phyloP scores from a whole-genome alignment of 1,140 invertebrate species.

The Drosophila suzukii region DNA sequence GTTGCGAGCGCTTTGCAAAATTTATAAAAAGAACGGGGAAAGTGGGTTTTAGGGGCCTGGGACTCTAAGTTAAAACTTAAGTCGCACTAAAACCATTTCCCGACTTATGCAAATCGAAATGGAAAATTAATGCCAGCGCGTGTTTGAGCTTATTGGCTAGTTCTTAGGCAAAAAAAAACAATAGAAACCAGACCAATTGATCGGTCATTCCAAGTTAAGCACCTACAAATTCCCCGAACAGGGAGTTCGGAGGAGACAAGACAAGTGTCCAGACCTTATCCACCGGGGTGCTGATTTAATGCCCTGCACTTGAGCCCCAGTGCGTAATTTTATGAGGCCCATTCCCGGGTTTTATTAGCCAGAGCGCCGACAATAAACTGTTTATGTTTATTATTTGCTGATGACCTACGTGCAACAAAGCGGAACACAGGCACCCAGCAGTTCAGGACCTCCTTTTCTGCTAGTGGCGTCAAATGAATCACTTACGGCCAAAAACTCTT shows the following conservation, averaged over 20 bases:
- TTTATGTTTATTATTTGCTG: conserved; percentile 84
- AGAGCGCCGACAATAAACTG: conserved; percentile 81
- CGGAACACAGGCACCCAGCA: conserved; percentile 24
- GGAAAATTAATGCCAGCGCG: conserved; percentile 29
- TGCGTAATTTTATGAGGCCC: conserved; percentile 78
- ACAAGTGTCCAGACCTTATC: conserved; percentile 14
- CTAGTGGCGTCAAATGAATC: conserved; percentile 75
- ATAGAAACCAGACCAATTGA: conserved; percentile 55
- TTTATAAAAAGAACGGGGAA: conserved; percentile 22
- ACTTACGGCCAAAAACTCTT: conserved; percentile 64
- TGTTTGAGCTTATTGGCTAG: conserved; percentile 35
- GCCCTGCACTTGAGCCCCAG: conserved; percentile 72
- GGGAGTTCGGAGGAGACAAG: conserved; percentile 10
- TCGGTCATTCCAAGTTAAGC: conserved; percentile 53
- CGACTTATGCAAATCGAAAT: conserved; percentile 77
- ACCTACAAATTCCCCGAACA: conserved; percentile 28
- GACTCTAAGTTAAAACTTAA: neutral
- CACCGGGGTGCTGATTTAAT: conserved; percentile 68
- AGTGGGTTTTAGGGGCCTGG: neutral
- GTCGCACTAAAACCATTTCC: conserved; percentile 20
- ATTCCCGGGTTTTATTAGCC: conserved; percentile 77
- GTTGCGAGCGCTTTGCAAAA: conserved; percentile 59
- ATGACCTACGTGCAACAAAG: conserved; percentile 79
- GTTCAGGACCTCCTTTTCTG: neutral
- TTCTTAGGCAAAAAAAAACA: conserved; percentile 10